Evolutionary conservation across 1,140 invertebrate species (phyloP).

Genomic region (Drosophila bifasciata): DNA sequence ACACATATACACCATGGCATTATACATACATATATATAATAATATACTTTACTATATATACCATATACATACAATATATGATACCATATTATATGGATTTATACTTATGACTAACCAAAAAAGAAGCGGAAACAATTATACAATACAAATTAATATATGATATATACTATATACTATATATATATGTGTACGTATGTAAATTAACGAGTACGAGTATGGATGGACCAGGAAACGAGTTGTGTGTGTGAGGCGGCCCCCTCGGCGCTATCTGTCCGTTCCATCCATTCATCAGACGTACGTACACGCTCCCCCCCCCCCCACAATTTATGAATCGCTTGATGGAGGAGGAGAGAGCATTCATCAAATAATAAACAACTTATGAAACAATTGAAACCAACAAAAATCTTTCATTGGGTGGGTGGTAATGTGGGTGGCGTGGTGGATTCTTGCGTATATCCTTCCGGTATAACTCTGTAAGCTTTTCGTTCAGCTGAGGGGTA

Average conservation of each 20-base stretch:
- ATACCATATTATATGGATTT: slow-evolving; percentile 48
- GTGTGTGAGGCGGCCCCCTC: too few relatives aligned
- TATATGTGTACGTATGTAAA: too few relatives aligned
- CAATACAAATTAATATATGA: slow-evolving; percentile 11
- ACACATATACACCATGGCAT: slow-evolving; percentile 70
- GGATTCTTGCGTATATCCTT: too few relatives aligned
- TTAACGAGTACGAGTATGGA: too few relatives aligned
- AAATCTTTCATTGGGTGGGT: not conserved
- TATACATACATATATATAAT: slow-evolving; percentile 53
- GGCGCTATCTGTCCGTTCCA: slow-evolving; percentile 3
- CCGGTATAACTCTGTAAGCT: too few relatives aligned
- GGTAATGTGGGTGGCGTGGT: not conserved
- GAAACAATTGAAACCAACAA: slow-evolving; percentile 21
- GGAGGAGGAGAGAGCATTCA: slow-evolving; percentile 13
- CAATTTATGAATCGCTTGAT: slow-evolving; percentile 32
- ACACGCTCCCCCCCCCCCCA: too few relatives aligned
- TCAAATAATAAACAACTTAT: slow-evolving; percentile 46
- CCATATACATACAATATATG: slow-evolving; percentile 29
- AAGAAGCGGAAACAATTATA: slow-evolving; percentile 46
- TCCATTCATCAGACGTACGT: slow-evolving; percentile 23
- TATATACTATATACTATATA: too few relatives aligned
- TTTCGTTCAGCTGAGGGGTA: too few relatives aligned
- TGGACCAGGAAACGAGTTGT: too few relatives aligned
- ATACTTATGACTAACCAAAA: slow-evolving; percentile 43
- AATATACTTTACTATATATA: slow-evolving; percentile 58